Evolutionary conservation across 1,140 invertebrate species (phyloP).

Genomic region (Cydia splendana): DNA sequence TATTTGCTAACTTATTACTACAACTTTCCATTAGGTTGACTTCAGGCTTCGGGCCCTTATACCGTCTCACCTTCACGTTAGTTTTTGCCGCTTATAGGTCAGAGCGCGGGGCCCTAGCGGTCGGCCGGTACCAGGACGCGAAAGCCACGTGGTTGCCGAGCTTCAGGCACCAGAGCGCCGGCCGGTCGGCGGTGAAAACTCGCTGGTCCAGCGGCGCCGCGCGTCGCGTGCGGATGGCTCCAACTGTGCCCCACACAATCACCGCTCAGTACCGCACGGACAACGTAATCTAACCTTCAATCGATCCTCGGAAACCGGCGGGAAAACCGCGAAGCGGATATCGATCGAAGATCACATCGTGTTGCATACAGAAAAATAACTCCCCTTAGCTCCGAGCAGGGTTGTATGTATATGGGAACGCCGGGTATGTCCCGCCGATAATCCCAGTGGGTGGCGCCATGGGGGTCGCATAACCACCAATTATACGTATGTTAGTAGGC

Average conservation of each 20-base stretch:
- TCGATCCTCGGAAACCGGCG: neutral
- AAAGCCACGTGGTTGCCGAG: conserved; percentile 35
- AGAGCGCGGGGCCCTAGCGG: conserved; percentile 33
- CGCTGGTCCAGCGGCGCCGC: conserved; percentile 32
- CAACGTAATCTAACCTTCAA: neutral
- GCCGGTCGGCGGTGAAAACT: conserved; percentile 52
- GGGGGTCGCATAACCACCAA: neutral
- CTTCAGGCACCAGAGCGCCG: conserved; percentile 59
- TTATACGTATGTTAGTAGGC: neutral
- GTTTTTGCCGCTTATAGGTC: conserved; percentile 24
- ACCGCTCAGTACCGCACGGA: conserved; percentile 33
- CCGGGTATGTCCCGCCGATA: neutral
- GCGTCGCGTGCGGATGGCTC: conserved; percentile 50
- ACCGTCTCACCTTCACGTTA: neutral
- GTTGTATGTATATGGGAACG: neutral
- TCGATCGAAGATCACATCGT: neutral
- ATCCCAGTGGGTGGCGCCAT: neutral
- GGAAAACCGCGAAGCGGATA: neutral
- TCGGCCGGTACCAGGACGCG: conserved; percentile 41
- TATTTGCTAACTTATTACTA: neutral
- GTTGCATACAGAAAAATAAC: neutral
- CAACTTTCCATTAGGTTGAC: neutral
- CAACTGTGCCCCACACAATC: conserved; percentile 47
- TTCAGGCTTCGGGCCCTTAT: neutral
- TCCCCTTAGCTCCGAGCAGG: neutral